Base-by-base conservation (phyloP, 2,113 vertebrate genomes). In the Galbula dea region DNA sequence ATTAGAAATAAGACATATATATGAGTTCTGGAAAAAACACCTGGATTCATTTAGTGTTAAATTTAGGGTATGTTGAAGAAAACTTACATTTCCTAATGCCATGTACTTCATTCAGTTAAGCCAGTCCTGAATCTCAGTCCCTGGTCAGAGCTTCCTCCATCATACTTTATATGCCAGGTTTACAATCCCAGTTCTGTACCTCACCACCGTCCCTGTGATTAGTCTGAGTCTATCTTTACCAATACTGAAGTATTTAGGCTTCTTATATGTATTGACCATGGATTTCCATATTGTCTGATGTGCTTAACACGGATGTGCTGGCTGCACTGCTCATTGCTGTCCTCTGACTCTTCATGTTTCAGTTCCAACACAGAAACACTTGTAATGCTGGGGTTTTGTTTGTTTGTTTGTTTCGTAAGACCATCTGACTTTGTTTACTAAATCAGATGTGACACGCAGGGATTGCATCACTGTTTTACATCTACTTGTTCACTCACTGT, bases 381-480 rank as follows among this genome's bases (percentile, higher is more conserved):
- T n/a, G 24, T 67, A 84, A 77, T 89, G 67, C 21, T 88, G 76
- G 11, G 45, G 69, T 68, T 74, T 24, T 75, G 67, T 66, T 26
- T 63, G 20, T 21, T 68, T 68, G 34, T 34, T 55, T 30, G 67
- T 46, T 51, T 43, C 29, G 21, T 61, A 20, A 68, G 48, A 66
- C 34, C 52, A 72, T 95, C 52, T n/a, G 6, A 89, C 49, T 91
- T 90, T 30, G 43, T 91, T 96, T 94, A 48, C 48, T 95, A 69
- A 92, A 95, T 94, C 67, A 80, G 77, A 88, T 58, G 45, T 91
- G 93, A 90, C 90, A 93, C 45, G 76, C 81, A 86, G 45, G 57
- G 89, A 85, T 93, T 92, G 46, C 71, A 83, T 89, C 91, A 83
- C 27, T 22, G 66, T 49, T 96, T 92, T 84, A 72, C 69, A 88